Percentiles rank a stretch among this genome's conserved stretches.
phyloP scores from a whole-genome alignment of 2,797 vertebrate genomes.

The Lepus townsendii region DNA sequence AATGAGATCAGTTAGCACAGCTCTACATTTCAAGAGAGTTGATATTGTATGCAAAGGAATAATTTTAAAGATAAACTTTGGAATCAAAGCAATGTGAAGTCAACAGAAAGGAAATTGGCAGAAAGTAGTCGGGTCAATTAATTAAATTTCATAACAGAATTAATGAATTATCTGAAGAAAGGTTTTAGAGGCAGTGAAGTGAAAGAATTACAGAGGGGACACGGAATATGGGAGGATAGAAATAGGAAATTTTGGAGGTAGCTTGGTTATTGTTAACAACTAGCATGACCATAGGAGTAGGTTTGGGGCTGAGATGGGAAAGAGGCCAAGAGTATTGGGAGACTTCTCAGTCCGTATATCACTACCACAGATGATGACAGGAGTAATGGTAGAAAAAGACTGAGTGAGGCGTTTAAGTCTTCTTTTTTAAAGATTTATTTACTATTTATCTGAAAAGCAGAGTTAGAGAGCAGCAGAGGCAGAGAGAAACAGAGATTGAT shows the following conservation, averaged over 20 bases:
- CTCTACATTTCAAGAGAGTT: constrained; percentile 1
- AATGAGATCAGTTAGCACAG: not conserved
- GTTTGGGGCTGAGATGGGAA: not conserved
- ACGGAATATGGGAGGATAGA: not conserved
- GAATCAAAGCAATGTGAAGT: not conserved
- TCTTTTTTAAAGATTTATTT: no score
- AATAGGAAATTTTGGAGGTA: not conserved
- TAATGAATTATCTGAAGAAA: not conserved
- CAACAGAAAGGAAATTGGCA: not conserved
- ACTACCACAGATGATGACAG: not conserved
- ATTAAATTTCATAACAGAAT: not conserved
- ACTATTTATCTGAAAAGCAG: no score
- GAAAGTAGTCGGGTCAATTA: not conserved
- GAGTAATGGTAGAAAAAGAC: not conserved
- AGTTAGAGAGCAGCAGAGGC: no score
- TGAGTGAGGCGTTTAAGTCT: not conserved
- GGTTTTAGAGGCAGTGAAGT: not conserved
- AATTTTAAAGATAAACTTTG: not conserved
- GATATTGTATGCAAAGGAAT: not conserved
- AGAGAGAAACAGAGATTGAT: no score
- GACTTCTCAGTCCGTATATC: not conserved
- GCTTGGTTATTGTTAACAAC: not conserved
- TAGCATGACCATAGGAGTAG: not conserved
- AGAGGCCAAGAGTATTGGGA: not conserved
- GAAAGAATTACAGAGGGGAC: not conserved